Evolutionary conservation across 2,888 invertebrate species (phyloP).

Genomic region (Lasioglossum lativentre): DNA sequence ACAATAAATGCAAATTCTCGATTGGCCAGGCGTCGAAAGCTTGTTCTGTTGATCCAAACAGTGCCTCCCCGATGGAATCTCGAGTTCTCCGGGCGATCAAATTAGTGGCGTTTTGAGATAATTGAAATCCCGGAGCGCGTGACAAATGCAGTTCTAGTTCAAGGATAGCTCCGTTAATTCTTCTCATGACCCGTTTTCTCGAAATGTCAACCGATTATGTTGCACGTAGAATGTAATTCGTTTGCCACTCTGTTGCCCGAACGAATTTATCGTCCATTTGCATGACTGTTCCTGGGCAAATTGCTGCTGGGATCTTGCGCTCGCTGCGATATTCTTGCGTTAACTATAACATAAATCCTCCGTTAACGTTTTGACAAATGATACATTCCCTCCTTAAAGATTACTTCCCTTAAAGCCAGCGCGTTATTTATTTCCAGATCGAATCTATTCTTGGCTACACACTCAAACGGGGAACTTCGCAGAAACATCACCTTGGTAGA

Average conservation of each 20-base stretch:
- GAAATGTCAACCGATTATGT: conserved; percentile 19
- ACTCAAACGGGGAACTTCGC: not conserved
- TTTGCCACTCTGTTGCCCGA: not conserved
- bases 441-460: not conserved
- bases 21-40: not conserved
- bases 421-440: conserved; percentile 4
- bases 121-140: conserved; percentile 5
- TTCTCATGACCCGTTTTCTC: conserved; percentile 31
- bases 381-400: not conserved
- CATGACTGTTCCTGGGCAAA: conserved; percentile 14
- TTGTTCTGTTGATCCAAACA: not conserved
- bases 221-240: conserved; percentile 25
- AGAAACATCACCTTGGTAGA: not conserved
- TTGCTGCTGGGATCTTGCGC: conserved; percentile 9
- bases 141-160: not conserved
- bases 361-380: not conserved
- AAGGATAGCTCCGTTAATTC: conserved; percentile 21
- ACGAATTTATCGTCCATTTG: conserved; percentile 31
- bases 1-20: conserved; percentile 8
- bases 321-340: not conserved
- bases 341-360: conserved; percentile 13
- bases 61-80: not conserved
- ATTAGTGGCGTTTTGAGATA: conserved; percentile 8
- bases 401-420: not conserved
- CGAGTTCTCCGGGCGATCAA: not conserved